A percentile compares a stretch with the other conserved stretches of the same genome.
Evolutionary conservation across 2,797 vertebrate species (phyloP).

Genomic region (Enteromius thamalakanensis): DNA sequence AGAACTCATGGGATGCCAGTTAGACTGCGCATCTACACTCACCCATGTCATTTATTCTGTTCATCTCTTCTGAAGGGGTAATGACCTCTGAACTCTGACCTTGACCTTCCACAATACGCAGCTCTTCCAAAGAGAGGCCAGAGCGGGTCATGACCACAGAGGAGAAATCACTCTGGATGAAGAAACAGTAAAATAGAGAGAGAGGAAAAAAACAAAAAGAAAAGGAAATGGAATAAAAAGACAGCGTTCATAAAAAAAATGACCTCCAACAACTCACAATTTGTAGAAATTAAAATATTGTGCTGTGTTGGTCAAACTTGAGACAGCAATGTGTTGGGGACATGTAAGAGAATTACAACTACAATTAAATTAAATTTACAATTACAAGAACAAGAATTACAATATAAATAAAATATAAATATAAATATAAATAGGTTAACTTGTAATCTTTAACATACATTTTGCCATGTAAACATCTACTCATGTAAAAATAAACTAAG

Average conservation of each 20-base stretch:
- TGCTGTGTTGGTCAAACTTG: background rate
- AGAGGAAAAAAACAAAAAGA: background rate
- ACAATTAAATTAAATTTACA: too few species aligned
- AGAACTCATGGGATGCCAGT: conserved; percentile 61
- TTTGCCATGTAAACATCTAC: background rate
- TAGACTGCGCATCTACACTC: conserved; percentile 52
- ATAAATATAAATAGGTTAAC: too few species aligned
- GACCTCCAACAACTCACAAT: conserved; percentile 1
- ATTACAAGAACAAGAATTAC: too few species aligned
- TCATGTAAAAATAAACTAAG: background rate
- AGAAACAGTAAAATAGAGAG: background rate
- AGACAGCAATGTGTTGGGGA: background rate
- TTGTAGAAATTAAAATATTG: conserved; percentile 15
- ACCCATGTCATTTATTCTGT: conserved; percentile 91
- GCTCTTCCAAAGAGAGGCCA: conserved; percentile 92
- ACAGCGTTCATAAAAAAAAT: conserved; percentile 49
- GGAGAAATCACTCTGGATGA: conserved; percentile 85
- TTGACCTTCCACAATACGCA: conserved; percentile 96
- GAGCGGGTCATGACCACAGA: conserved; percentile 87
- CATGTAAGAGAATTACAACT: too few species aligned
- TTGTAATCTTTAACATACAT: background rate
- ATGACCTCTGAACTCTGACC: conserved; percentile 93
- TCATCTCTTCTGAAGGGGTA: conserved; percentile 93
- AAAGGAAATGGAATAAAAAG: background rate
- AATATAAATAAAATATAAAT: too few species aligned